Conservation (phyloP, 35 echinoderm and acorn worm genomes). For the Heliocidaris tuberculata region DNA sequence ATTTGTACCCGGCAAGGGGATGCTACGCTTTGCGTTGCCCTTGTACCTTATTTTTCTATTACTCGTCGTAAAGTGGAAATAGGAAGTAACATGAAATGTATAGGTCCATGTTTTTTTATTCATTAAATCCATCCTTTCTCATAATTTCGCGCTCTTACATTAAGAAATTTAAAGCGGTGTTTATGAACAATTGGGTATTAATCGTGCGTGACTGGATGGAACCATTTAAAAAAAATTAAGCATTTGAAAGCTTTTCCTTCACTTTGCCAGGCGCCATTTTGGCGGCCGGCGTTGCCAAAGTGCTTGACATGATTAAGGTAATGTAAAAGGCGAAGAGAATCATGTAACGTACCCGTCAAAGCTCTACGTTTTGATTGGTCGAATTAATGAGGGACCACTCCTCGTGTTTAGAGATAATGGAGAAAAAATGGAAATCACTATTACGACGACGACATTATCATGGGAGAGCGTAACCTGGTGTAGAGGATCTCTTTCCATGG, state of each 20-base stretch:
- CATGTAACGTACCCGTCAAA: not conserved
- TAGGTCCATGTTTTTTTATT: not conserved
- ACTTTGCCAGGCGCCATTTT: constrained; percentile 1
- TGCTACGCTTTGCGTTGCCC: too few relatives aligned
- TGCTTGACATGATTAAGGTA: not conserved
- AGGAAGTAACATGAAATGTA: not conserved
- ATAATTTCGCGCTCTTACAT: not conserved
- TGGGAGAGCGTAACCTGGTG: too few relatives aligned
- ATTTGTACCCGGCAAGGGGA: too few relatives aligned
- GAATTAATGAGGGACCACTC: not conserved
- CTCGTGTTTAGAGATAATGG: not conserved
- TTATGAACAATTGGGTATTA: not conserved
- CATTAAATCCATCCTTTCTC: not conserved
- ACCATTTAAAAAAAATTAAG: not conserved
- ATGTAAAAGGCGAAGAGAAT: not conserved
- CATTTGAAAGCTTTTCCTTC: not conserved
- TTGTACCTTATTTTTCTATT: too few relatives aligned
- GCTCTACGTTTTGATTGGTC: not conserved
- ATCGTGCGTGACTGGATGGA: not conserved
- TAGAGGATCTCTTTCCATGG: too few relatives aligned
- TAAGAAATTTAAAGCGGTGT: not conserved
- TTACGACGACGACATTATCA: too few relatives aligned
- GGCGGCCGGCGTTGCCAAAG: not conserved
- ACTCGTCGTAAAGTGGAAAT: too few relatives aligned
- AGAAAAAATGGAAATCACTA: too few relatives aligned